A percentile compares a stretch with the other conserved stretches of the same genome.
Conservation (phyloP, 1,140 invertebrate genomes). For the Eubasilissa regina region DNA sequence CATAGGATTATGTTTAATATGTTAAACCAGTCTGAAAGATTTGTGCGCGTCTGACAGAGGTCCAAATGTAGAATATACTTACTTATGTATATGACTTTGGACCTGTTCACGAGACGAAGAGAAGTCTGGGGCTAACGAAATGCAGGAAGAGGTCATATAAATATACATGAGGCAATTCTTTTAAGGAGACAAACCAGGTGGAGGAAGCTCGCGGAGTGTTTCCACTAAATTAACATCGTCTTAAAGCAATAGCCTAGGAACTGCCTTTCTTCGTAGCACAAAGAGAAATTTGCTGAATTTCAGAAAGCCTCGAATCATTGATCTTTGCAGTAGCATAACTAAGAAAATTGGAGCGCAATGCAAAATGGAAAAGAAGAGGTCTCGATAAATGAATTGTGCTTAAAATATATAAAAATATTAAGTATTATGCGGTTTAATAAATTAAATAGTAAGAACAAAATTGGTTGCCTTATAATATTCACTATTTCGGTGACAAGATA, state of each 20-base stretch:
- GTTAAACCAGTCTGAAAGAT: conserved; percentile 1
- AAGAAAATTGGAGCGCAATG: neutral
- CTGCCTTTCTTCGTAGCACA: conserved; percentile 6
- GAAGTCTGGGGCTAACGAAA: conserved; percentile 48
- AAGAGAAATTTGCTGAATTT: no score
- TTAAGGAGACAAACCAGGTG: conserved; percentile 68
- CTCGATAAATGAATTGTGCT: neutral
- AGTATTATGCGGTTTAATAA: no score
- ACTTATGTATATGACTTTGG: conserved; percentile 56
- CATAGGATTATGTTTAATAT: no score
- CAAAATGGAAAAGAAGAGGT: neutral
- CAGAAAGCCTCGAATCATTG: neutral
- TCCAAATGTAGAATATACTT: no score
- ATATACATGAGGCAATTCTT: conserved; percentile 71
- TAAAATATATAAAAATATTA: no score
- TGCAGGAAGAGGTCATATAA: conserved; percentile 65
- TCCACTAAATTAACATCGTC: conserved; percentile 24
- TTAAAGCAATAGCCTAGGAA: conserved; percentile 21
- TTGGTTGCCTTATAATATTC: no score
- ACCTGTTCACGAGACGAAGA: conserved; percentile 23
- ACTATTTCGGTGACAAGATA: no score
- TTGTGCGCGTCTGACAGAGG: neutral
- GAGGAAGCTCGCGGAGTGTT: conserved; percentile 33
- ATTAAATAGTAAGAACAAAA: no score
- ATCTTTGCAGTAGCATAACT: neutral